Evolutionary conservation across 1,140 invertebrate species (phyloP), one percentile per base, ranked within the genome.

Genomic region (Portunus trituberculatus): DNA sequence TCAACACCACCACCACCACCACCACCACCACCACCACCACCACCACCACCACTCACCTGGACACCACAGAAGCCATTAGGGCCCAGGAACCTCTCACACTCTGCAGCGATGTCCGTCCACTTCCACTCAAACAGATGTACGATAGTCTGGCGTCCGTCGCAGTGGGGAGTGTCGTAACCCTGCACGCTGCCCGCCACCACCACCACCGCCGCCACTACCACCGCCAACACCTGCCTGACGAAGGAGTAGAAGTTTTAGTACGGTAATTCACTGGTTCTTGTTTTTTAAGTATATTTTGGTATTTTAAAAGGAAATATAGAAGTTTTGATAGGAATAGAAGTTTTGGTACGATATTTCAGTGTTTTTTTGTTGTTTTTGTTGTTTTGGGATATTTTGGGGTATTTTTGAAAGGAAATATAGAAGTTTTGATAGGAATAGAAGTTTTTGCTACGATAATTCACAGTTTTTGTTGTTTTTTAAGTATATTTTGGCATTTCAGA

Each of bases 41-140:
- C 39, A 39, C 39, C 39, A 39, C 0, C 20, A n/a, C 8, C 8
- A 88, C 93, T 25, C 2, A 94, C 93, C 97, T 97, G 97, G 0
- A 97, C 97, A 45, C 97, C 97, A 92, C 97, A 97, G 95, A 97
- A 97, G 31, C 97, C 97, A 87, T 96, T 96, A 7, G 97, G 97
- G 16, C 97, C 97, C 0, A 97, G 96, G 95, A 97, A 97, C 28
- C 96, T 95, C 95, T 97, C 97, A 96, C 97, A 97, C 96, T 97
- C 97, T 25, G 95, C 95, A 1, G 97, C 97, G 82, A 97, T 97
- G 95, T 97, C 93, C 0, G 86, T 82, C 93, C 93, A 94, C 48
- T 89, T 89, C 93, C 93, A 94, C 25, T 94, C 93, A 45, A 94
- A 94, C 10, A 94, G 52, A 48, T 94, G 93, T n/a, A 94, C 93